A percentile compares a stretch with the other conserved stretches of the same genome.
These are phyloP conservation scores for Serranus cabrilla DNA, from an alignment of 2,797 vertebrate genomes.

Conservation along the genomic window DNA sequence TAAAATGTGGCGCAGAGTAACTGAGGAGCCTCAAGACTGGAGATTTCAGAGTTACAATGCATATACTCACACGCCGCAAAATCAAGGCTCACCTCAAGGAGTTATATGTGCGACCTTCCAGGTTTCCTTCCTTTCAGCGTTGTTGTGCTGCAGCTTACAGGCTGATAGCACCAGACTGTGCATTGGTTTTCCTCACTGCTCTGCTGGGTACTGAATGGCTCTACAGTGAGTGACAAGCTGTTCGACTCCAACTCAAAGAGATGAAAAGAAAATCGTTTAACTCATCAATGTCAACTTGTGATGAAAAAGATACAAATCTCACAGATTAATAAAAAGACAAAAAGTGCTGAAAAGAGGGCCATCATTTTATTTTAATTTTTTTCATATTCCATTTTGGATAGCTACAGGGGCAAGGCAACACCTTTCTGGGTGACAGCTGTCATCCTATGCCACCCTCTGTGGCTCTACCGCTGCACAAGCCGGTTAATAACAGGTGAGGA, in stretches of 20 bases:
- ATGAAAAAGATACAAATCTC: not conserved
- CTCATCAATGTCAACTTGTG: not conserved
- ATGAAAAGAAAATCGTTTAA: not conserved
- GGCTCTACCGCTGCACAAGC: conserved; percentile 19
- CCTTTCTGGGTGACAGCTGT: conserved; percentile 33
- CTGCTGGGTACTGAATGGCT: not conserved
- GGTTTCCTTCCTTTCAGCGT: conserved; percentile 22
- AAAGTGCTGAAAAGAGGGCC: too few species aligned
- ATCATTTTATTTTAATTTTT: not conserved
- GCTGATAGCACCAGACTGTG: conserved; percentile 21
- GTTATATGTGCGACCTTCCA: conserved; percentile 31
- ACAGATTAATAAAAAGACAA: not conserved
- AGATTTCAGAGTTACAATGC: not conserved
- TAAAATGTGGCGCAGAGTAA: conserved; percentile 29
- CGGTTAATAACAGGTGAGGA: conserved; percentile 38
- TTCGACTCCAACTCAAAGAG: not conserved
- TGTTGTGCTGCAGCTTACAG: conserved; percentile 21
- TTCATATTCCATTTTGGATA: not conserved
- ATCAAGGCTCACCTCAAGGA: conserved; percentile 26
- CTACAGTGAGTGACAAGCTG: not conserved
- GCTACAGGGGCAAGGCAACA: conserved; percentile 10
- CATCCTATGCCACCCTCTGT: conserved; percentile 3
- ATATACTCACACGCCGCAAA: conserved; percentile 21
- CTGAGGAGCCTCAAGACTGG: not conserved
- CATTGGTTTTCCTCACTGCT: not conserved